These are phyloP conservation scores for Clusia tigrina DNA, from an alignment of 2,888 invertebrate genomes.

Conservation along the genomic window DNA sequence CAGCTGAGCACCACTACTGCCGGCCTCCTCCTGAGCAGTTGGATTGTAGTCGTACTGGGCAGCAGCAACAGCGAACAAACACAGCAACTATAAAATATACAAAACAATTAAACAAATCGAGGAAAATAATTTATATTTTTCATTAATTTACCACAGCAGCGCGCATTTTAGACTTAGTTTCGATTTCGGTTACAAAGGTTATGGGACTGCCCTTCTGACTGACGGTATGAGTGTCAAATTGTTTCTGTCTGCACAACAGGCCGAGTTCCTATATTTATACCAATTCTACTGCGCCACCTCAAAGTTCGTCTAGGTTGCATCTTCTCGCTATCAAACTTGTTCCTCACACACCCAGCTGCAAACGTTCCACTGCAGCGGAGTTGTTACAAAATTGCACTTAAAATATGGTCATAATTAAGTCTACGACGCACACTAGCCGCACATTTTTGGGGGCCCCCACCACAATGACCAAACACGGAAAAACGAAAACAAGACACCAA, in stretches of 20 bases:
- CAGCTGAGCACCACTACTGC: constrained; percentile 30
- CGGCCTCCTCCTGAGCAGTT: not conserved
- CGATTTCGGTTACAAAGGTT: constrained; percentile 12
- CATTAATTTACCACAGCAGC: constrained; percentile 47
- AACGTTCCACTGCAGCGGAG: not conserved
- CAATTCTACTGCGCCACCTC: not conserved
- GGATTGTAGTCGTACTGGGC: constrained; percentile 52
- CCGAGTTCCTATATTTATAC: constrained; percentile 35
- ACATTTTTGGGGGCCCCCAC: not conserved
- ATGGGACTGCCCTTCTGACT: not conserved
- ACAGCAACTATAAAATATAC: constrained; percentile 41
- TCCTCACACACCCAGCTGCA: not conserved
- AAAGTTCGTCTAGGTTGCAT: constrained; percentile 8
- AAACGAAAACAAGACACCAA: constrained; percentile 2
- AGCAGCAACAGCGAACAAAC: constrained; percentile 43
- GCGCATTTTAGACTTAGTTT: constrained; percentile 46
- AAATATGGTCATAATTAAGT: constrained; percentile 26
- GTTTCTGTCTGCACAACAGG: constrained; percentile 21
- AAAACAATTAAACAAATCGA: not conserved
- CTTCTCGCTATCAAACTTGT: constrained; percentile 25
- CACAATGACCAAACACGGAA: not conserved
- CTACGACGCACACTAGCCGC: not conserved
- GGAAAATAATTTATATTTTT: not conserved
- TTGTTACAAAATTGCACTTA: constrained; percentile 25
- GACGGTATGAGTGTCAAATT: constrained; percentile 25